These are phyloP conservation scores for Perca schrenkii DNA, from an alignment of 2,113 vertebrate species.

Conservation along the genomic window DNA sequence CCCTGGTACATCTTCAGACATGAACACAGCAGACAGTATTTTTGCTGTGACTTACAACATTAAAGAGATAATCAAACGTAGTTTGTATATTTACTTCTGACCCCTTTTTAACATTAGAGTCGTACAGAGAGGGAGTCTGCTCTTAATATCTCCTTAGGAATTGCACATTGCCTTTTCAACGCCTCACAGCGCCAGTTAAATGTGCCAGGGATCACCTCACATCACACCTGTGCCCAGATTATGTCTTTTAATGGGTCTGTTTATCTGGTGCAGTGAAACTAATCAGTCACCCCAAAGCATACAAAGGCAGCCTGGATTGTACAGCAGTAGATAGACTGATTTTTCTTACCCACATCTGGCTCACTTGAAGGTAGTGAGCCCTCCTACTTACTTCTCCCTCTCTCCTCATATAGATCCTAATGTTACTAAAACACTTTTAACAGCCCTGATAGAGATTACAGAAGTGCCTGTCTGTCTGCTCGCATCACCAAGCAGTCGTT, in stretches of 20 bases:
- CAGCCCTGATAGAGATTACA: slow-evolving; percentile 65
- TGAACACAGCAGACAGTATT: slow-evolving; percentile 20
- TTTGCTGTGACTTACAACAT: slow-evolving; percentile 45
- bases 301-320: neutral
- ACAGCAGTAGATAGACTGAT: slow-evolving; percentile 3
- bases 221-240: slow-evolving; percentile 28
- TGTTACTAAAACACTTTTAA: slow-evolving; percentile 30
- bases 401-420: slow-evolving; percentile 8
- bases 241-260: neutral
- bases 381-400: neutral
- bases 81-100: slow-evolving; percentile 14
- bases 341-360: neutral
- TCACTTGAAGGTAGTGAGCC: neutral
- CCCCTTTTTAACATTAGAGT: neutral
- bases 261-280: neutral
- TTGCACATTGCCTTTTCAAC: slow-evolving; percentile 50
- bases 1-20: neutral
- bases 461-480: slow-evolving; percentile 73
- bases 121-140: neutral
- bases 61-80: slow-evolving; percentile 37
- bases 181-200: slow-evolving; percentile 44
- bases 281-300: neutral
- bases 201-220: slow-evolving; percentile 20
- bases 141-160: slow-evolving; percentile 27
- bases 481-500: slow-evolving; percentile 29